Conservation (phyloP, 2,888 invertebrate genomes). For the Lycaena phlaeas region DNA sequence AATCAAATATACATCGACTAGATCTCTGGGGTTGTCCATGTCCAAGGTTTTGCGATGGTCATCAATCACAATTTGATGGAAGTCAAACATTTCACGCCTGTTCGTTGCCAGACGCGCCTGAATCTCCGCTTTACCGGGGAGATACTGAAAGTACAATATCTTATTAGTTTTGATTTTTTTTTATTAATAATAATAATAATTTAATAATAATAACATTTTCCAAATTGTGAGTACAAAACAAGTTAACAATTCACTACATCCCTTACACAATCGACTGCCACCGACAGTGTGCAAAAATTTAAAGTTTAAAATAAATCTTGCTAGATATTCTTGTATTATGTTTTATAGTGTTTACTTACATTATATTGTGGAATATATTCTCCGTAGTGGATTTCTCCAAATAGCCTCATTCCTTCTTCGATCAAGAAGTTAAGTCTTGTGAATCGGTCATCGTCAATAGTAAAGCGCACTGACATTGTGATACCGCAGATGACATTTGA, state of each 20-base stretch:
- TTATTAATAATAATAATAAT: background rate
- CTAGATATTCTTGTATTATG: too few relatives aligned
- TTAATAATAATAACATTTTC: background rate
- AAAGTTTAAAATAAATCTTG: too few relatives aligned
- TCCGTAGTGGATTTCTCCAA: conserved; percentile 86
- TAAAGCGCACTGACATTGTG: conserved; percentile 90
- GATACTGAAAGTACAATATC: conserved; percentile 45
- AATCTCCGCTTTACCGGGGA: conserved; percentile 76
- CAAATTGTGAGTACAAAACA: too few relatives aligned
- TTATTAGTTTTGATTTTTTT: background rate
- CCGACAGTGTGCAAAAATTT: too few relatives aligned
- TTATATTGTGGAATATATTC: conserved; percentile 88
- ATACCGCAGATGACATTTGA: conserved; percentile 94
- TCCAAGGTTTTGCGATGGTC: conserved; percentile 86
- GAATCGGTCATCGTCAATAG: conserved; percentile 83
- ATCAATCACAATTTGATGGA: conserved; percentile 88
- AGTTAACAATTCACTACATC: too few relatives aligned
- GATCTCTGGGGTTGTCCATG: conserved; percentile 82
- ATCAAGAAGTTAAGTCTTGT: conserved; percentile 87
- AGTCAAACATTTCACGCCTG: conserved; percentile 87
- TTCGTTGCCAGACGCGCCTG: conserved; percentile 77
- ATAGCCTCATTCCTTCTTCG: conserved; percentile 91
- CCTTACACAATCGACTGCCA: too few relatives aligned
- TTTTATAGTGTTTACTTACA: conserved; percentile 36
- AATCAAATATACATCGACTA: conserved; percentile 88